Conservation (phyloP, 2,113 vertebrate genomes). For the Lathamus discolor region DNA sequence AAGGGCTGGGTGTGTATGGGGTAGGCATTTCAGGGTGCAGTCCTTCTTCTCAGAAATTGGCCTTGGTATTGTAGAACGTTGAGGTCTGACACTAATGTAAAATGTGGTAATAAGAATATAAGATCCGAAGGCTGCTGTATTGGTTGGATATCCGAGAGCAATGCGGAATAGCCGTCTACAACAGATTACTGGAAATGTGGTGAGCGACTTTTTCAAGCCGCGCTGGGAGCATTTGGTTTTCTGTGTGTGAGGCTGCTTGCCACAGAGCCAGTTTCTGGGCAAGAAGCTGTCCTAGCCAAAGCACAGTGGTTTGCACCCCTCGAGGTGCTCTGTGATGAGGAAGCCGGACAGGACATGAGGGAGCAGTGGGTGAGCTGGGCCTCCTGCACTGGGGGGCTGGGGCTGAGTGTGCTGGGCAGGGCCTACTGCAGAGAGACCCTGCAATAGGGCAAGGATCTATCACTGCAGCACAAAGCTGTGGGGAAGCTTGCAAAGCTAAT, state of each 20-base stretch:
- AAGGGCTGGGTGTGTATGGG: background rate
- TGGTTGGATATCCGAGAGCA: background rate
- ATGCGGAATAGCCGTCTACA: background rate
- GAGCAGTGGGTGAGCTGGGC: background rate
- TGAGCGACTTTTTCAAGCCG: rapidly evolving
- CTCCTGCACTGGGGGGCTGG: background rate
- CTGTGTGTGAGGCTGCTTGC: rapidly evolving
- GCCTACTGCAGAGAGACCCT: background rate
- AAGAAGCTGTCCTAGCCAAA: background rate
- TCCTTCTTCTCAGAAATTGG: background rate
- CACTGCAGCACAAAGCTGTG: rapidly evolving
- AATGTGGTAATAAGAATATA: conserved; percentile 23
- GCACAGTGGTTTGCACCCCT: rapidly evolving
- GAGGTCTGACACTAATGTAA: background rate
- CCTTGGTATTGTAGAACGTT: background rate
- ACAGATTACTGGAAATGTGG: background rate
- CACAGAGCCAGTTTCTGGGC: rapidly evolving
- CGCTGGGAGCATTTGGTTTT: rapidly evolving
- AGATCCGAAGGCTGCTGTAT: background rate
- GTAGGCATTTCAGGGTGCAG: background rate
- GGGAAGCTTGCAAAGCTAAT: background rate
- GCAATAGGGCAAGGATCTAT: background rate
- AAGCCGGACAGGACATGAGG: rapidly evolving
- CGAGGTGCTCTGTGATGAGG: rapidly evolving
- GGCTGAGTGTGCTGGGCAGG: background rate